phyloP scores from a whole-genome alignment of 2,888 invertebrate genomes.

The Eupithecia dodoneata region DNA sequence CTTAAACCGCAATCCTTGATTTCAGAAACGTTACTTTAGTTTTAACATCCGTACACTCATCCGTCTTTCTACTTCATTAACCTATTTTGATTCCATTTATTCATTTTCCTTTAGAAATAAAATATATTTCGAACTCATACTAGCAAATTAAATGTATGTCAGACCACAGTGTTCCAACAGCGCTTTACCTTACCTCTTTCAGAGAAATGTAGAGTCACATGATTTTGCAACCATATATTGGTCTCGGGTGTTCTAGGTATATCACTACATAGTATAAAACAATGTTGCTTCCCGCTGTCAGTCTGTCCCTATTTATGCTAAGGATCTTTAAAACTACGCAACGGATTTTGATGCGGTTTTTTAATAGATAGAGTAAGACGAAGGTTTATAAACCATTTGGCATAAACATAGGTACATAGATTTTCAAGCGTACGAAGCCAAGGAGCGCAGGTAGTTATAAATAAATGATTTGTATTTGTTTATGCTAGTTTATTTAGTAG shows the following conservation, averaged over 20 bases:
- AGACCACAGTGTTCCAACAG: not conserved
- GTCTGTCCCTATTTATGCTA: no score
- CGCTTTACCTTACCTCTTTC: not conserved
- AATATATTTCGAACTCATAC: not conserved
- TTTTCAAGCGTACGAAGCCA: no score
- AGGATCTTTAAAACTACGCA: no score
- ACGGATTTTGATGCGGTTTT: no score
- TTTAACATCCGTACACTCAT: not conserved
- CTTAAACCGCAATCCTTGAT: not conserved
- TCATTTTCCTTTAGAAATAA: conserved; percentile 15
- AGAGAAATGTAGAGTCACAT: not conserved
- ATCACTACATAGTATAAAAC: no score
- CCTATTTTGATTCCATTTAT: conserved; percentile 15
- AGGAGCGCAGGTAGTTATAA: no score
- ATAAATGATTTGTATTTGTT: no score
- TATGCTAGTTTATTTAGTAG: not conserved
- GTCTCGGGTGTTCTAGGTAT: no score
- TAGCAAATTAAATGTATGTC: not conserved
- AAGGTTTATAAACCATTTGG: no score
- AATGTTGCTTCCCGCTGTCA: no score
- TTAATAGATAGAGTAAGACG: no score
- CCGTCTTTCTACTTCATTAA: conserved; percentile 3
- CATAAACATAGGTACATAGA: no score
- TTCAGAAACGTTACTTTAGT: not conserved
- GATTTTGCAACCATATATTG: not conserved